Evolutionary conservation across 2,113 vertebrate genomes (phyloP).

Genomic region (Gallinago paraguaiae): DNA sequence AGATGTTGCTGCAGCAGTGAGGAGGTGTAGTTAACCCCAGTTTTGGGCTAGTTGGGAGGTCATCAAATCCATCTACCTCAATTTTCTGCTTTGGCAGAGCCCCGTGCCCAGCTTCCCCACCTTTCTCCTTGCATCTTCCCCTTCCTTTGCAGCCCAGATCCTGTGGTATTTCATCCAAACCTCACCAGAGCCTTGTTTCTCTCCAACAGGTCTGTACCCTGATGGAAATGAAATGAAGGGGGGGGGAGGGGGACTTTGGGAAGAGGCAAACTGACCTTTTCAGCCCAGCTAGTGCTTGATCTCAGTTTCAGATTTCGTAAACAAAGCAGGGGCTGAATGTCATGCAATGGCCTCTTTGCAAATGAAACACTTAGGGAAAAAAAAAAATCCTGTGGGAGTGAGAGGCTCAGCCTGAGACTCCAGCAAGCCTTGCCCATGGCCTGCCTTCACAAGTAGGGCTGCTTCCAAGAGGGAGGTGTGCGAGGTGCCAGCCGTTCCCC

Average conservation of each 20-base stretch:
- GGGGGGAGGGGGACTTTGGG: neutral
- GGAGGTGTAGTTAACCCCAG: neutral
- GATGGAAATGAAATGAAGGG: neutral
- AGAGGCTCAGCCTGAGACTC: neutral
- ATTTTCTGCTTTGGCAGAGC: neutral
- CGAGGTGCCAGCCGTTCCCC: neutral
- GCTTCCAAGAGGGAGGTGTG: neutral
- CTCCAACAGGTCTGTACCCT: neutral
- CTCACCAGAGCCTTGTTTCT: neutral
- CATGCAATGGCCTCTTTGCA: slow-evolving; percentile 14
- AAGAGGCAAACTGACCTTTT: slow-evolving; percentile 41
- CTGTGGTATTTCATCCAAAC: neutral
- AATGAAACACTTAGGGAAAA: neutral
- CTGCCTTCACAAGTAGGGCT: neutral
- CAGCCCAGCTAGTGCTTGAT: slow-evolving; percentile 24
- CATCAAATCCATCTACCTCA: neutral
- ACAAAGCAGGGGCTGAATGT: slow-evolving; percentile 45
- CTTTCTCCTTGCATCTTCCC: neutral
- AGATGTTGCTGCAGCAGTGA: neutral
- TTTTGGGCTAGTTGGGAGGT: neutral
- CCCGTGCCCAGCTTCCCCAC: neutral
- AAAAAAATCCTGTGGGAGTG: slow-evolving; percentile 21
- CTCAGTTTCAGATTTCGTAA: slow-evolving; percentile 28
- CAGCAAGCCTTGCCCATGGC: neutral
- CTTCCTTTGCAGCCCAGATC: neutral